A percentile compares a stretch with the other conserved stretches of the same genome.
Evolutionary conservation across 1,140 invertebrate genomes (phyloP).

Genomic region (Archegozetes longisetosus): DNA sequence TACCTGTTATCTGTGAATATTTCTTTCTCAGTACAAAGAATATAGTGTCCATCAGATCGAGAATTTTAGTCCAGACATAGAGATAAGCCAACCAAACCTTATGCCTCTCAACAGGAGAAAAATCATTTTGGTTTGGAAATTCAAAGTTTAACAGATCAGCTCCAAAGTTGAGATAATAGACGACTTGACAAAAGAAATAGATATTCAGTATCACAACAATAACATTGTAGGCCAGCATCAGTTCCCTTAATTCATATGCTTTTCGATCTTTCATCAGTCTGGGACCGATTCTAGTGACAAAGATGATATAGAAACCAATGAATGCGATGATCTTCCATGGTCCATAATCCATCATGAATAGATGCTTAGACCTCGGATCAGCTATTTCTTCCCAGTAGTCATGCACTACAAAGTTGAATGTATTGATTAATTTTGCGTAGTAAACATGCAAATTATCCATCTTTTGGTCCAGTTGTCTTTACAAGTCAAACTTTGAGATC

Average conservation of each 20-base stretch:
- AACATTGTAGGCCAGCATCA: conserved; percentile 69
- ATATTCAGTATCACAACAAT: conserved; percentile 39
- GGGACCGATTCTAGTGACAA: conserved; percentile 39
- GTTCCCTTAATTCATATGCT: conserved; percentile 55
- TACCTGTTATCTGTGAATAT: conserved; percentile 59
- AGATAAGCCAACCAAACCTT: conserved; percentile 25
- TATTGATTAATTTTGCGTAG: too few relatives aligned
- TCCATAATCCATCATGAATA: not conserved
- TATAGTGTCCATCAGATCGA: conserved; percentile 25
- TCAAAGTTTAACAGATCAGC: not conserved
- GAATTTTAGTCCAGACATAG: conserved; percentile 7
- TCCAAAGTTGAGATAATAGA: not conserved
- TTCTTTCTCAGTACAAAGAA: conserved; percentile 81
- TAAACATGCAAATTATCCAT: too few relatives aligned
- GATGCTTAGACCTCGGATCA: too few relatives aligned
- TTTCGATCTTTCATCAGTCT: conserved; percentile 61
- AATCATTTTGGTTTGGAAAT: not conserved
- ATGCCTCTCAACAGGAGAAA: conserved; percentile 7
- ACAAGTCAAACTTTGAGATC: too few relatives aligned
- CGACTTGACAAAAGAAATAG: conserved; percentile 11
- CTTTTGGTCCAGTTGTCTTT: too few relatives aligned
- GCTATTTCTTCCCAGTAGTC: too few relatives aligned
- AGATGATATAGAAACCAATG: not conserved
- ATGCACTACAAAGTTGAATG: too few relatives aligned
- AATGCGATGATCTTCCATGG: not conserved